phyloP scores from a whole-genome alignment of 2,113 vertebrate species.

The Aptenodytes patagonicus region DNA sequence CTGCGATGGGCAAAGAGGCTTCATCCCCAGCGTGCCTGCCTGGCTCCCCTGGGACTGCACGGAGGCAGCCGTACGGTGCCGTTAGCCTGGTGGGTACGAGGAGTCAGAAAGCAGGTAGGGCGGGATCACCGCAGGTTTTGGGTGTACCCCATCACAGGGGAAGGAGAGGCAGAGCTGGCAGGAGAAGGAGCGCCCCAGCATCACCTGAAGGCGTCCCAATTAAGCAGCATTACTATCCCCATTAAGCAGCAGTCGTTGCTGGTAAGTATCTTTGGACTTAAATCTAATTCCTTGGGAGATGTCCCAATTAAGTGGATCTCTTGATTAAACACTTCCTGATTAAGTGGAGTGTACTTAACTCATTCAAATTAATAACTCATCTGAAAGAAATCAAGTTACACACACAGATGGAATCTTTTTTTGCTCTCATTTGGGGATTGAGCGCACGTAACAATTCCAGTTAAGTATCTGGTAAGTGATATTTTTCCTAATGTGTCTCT shows the following conservation, averaged over 20 bases:
- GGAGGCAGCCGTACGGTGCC: accelerated
- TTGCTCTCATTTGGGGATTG: slow-evolving; percentile 52
- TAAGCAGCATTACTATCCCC: slow-evolving; percentile 46
- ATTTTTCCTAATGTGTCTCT: slow-evolving; percentile 55
- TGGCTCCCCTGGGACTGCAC: neutral
- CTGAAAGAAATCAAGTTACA: slow-evolving; percentile 72
- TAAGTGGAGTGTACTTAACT: slow-evolving; percentile 76
- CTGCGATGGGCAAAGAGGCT: neutral
- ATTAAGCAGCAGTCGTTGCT: slow-evolving; percentile 62
- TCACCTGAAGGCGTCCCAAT: slow-evolving; percentile 58
- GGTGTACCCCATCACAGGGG: neutral
- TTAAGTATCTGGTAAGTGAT: slow-evolving; percentile 67
- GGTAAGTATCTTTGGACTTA: slow-evolving; percentile 71
- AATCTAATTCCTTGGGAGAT: slow-evolving; percentile 73
- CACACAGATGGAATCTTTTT: slow-evolving; percentile 64
- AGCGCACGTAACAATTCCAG: slow-evolving; percentile 61
- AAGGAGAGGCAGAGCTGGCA: neutral
- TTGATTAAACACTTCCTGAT: slow-evolving; percentile 75
- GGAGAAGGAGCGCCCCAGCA: neutral
- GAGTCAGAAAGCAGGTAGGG: neutral
- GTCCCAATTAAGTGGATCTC: slow-evolving; percentile 75
- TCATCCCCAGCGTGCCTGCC: neutral
- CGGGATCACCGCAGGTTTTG: neutral
- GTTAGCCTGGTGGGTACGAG: accelerated
- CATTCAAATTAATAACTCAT: slow-evolving; percentile 76